Evolutionary conservation across 1,140 invertebrate genomes (phyloP).

Genomic region (Gerris buenoi): DNA sequence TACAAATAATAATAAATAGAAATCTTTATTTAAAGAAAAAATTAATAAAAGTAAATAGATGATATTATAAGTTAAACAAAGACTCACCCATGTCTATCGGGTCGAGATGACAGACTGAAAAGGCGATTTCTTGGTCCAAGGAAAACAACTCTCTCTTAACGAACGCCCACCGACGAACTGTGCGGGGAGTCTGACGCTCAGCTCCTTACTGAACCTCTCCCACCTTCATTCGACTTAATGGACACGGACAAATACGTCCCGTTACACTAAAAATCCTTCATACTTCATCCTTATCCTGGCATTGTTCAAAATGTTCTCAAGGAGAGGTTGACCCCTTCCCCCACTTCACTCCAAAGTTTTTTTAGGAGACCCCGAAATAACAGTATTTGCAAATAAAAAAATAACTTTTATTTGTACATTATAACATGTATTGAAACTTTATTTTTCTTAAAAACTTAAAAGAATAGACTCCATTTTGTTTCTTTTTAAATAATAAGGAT

Average conservation of each 20-base stretch:
- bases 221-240: neutral
- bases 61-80: neutral
- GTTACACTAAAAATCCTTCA: neutral
- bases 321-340: neutral
- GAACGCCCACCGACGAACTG: neutral
- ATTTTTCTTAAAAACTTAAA: neutral
- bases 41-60: neutral
- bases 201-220: neutral
- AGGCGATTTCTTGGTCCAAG: neutral
- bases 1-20: too few relatives aligned
- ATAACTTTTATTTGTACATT: neutral
- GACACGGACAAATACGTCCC: neutral
- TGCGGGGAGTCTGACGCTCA: neutral
- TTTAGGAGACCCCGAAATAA: neutral
- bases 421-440: neutral
- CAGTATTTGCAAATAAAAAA: neutral
- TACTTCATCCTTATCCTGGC: too few relatives aligned
- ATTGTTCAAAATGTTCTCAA: too few relatives aligned
- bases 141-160: neutral
- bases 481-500: neutral
- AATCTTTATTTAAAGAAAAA: neutral
- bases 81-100: conserved; percentile 1
- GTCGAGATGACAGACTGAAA: neutral
- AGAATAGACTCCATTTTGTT: neutral
- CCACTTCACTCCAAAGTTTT: too few relatives aligned